Base-by-base conservation (phyloP, 2,888 invertebrate genomes). In the Melieria crassipennis region DNA sequence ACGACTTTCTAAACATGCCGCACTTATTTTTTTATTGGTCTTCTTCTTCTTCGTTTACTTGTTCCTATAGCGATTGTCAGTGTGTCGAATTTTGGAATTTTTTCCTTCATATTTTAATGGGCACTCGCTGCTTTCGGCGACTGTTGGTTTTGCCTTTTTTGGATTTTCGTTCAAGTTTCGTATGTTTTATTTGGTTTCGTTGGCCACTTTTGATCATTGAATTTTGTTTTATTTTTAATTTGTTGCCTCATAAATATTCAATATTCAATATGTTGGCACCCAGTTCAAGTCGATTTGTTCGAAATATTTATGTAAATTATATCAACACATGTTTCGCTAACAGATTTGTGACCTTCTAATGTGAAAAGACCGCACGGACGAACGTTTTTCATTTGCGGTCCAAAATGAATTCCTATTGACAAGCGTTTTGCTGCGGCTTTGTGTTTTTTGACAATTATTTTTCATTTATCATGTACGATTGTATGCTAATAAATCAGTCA, bases 311-410 rank as follows among this genome's bases (percentile, higher is more conserved):
- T 79, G 81, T 72, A 77, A 61, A 77, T 75, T 73, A 76, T 72
- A 77, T 80, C 79, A 76, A 81, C 78, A 81, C 78, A 83, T 82
- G 78, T 78, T 77, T 75, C 75, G 79, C 73, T 75, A 77, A 75
- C 75, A 78, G 76, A 77, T 79, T 71, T 73, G 50, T 64, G 30
- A 3, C 3, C 30, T 30, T 30, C 30, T 30, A 30, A 3, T 30
- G 30, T 30, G 30, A 30, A 30, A 30, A 30, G 30, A 30, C 30
- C 30, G 30, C 30, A 30, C 30, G 30, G 30, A 2, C 30, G 30
- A 30, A 30, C 30, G 30, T 30, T 30, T 30, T 30, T 30, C 30
- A 30, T 30, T 30, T 30, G 30, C 30, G 30, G 30, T 3, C 3
- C 2, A 30, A 30, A 30, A 30, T 30, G 30, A 30, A 30, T 30